These are phyloP conservation scores for Rhagophthalmus giganteus DNA, from an alignment of 2,888 invertebrate genomes.

Conservation along the genomic window DNA sequence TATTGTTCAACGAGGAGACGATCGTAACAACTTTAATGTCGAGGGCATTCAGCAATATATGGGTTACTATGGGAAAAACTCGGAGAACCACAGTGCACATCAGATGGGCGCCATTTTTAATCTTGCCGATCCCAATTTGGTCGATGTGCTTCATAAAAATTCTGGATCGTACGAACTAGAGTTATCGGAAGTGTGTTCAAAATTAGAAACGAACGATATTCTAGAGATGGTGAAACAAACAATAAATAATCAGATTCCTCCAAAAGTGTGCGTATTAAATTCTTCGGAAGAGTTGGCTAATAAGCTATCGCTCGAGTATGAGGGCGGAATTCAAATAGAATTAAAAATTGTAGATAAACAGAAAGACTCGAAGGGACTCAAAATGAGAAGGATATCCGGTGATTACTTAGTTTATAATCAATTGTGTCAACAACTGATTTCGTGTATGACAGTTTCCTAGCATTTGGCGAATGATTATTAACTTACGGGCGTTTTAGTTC, in stretches of 20 bases:
- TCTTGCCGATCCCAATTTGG: constrained; percentile 10
- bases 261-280: constrained; percentile 65
- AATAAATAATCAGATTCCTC: constrained; percentile 77
- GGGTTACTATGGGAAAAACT: constrained; percentile 14
- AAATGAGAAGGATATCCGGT: constrained; percentile 84
- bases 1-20: constrained; percentile 19
- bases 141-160: constrained; percentile 46
- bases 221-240: constrained; percentile 78
- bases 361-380: constrained; percentile 76
- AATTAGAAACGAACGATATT: constrained; percentile 77
- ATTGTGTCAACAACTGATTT: constrained; percentile 84
- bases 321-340: constrained; percentile 83
- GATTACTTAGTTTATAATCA: constrained; percentile 87
- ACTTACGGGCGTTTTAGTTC: constrained; percentile 26
- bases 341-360: constrained; percentile 72
- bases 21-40: constrained; percentile 17
- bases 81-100: constrained; percentile 13
- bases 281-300: constrained; percentile 42
- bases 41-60: constrained; percentile 22
- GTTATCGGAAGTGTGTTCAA: constrained; percentile 77
- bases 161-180: constrained; percentile 69
- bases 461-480: constrained; percentile 23
- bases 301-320: constrained; percentile 53
- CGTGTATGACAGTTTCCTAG: constrained; percentile 76
- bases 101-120: constrained; percentile 14